Evolutionary conservation across 2,113 vertebrate species (phyloP), one percentile per base, ranked within the genome.

Genomic region (Astur gentilis): DNA sequence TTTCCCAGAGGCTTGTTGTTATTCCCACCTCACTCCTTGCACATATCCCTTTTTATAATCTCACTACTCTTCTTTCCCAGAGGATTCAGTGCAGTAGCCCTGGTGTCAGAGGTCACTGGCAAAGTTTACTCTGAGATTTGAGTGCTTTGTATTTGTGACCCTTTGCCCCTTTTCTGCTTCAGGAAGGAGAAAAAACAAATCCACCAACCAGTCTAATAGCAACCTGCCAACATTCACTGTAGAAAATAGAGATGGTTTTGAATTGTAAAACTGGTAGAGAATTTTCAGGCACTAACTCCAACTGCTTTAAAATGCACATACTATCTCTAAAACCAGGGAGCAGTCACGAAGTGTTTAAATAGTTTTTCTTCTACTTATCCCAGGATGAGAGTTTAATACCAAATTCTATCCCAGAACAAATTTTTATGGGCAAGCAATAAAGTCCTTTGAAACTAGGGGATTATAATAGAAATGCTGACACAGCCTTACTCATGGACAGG

Each of bases 371-470:
- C 84, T 89, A 88, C 87, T 87, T 97, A 97, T 95, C 95, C 94
- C 65, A 84, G 75, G 80, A 73, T 95, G 40, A 96, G 73, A 83
- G 44, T 87, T 96, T 95, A 95, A 94, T 92, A 81, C 65, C 62
- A 97, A 71, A 94, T 85, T 96, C 54, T 77, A 82, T n/a, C 64
- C 64, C 19, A 89, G 92, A 91, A 88, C 36, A 94, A 96, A 86
- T 97, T 92, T 90, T 91, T 87, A 93, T 62, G 70, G 85, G 76
- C 49, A 81, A 91, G 27, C 91, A 95, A 83, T 54, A 94, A 96
- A 96, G 77, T 57, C 65, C 66, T 95, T 98, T 97, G 58, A 96
- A 98, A 98, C 76, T 10, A 95, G 40, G 61, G 82, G 92, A 92
- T 96, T 96, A 79, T 84, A 91, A 84, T 45, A 84, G 36, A 95